These are phyloP conservation scores for Lagopus muta DNA, from an alignment of 2,113 vertebrate species.

Conservation along the genomic window DNA sequence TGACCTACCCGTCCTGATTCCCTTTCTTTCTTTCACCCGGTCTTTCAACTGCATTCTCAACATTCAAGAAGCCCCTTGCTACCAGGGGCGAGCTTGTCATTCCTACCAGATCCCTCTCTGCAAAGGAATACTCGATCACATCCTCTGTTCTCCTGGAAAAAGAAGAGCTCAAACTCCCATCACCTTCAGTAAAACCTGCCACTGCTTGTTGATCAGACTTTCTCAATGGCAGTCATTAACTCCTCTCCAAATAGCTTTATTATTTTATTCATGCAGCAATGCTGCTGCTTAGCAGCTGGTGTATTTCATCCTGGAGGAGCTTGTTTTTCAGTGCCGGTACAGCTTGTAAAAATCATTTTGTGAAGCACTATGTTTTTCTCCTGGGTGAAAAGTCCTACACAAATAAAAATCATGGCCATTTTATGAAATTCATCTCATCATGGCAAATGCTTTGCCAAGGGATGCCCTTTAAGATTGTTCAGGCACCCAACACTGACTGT, in stretches of 20 bases:
- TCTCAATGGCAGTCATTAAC: neutral
- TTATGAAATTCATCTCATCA: neutral
- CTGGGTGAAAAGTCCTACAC: neutral
- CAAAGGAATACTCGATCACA: neutral
- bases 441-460: neutral
- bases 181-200: neutral
- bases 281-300: neutral
- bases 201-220: neutral
- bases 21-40: neutral
- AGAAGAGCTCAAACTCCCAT: neutral
- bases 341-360: neutral
- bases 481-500: neutral
- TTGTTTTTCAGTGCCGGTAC: neutral
- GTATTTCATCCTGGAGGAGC: neutral
- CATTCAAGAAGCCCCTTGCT: neutral
- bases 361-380: neutral
- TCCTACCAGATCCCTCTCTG: accelerated
- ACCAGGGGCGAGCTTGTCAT: neutral
- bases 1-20: neutral
- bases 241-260: neutral
- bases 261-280: neutral
- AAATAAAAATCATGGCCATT: neutral
- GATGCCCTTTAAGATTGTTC: neutral
- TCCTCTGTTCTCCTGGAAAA: neutral
- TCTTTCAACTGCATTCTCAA: neutral